Base-by-base conservation (phyloP, 2,797 vertebrate species). In the Pseudochromis fuscus region DNA sequence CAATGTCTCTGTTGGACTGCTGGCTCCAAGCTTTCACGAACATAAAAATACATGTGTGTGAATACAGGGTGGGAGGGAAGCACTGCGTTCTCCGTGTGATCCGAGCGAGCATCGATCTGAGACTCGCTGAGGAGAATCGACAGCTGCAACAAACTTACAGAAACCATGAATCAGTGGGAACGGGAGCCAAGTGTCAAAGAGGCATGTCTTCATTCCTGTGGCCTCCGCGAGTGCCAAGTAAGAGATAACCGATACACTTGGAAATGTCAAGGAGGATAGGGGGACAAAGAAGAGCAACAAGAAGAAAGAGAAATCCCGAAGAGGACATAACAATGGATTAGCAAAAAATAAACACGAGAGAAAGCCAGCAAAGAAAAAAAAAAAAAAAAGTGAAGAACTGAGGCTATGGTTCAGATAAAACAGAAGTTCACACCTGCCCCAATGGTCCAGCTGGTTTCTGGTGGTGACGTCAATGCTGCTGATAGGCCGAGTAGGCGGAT, bases 371-470 rank as follows among this genome's bases (percentile, higher is more conserved):
- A n/a, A n/a, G 5, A 51, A 51, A 30, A 18, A 1, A 9, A 18
- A 21, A 10, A 10, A 4, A 51, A 18, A 25, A 28, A 62, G 45
- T 23, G 4, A 24, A 38, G 19, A 63, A 24, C 35, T 51, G 51
- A 30, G 48, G 61, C 53, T 61, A n/a, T 2, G 12, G 23, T 21
- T 1, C 44, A 74, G 69, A 77, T 77, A 74, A 79, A 71, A 60
- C 24, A 24, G 38, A 40, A 37, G 53, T 70, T 83, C 72, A 77
- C 80, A 83, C 84, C 85, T 82, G 82, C 69, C 56, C n/a, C 19
- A 30, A 58, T 7, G 52, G 40, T 45, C 75, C 84, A 86, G 84
- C 82, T 87, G 86, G 82, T 53, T 76, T 33, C 55, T n/a, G 56
- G 27, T 42, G 23, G 38, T 81, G 85, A 87, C 64, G 51, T 79